Percentiles rank a stretch among this genome's conserved stretches.
phyloP scores from a whole-genome alignment of 2,113 vertebrate species.

The Heterotilapia buettikoferi region DNA sequence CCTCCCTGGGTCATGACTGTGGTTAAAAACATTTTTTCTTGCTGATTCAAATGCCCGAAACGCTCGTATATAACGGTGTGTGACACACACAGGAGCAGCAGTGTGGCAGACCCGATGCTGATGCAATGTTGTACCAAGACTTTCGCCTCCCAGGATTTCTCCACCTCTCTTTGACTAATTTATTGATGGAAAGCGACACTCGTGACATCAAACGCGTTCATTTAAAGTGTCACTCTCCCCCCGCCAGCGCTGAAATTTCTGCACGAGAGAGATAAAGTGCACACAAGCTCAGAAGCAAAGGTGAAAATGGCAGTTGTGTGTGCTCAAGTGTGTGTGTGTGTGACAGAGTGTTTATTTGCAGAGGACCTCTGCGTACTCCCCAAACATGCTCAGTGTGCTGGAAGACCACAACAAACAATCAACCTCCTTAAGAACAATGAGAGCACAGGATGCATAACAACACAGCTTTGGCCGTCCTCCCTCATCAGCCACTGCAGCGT shows the following conservation, averaged over 20 bases:
- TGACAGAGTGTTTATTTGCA: slow-evolving; percentile 36
- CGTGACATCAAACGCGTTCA: background rate
- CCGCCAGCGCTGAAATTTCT: slow-evolving; percentile 9
- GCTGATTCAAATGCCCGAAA: background rate
- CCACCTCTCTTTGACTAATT: background rate
- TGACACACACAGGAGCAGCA: background rate
- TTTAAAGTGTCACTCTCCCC: background rate
- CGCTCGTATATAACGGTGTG: background rate
- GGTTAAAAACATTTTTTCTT: background rate
- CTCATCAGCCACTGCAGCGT: background rate
- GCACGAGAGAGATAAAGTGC: slow-evolving; percentile 28
- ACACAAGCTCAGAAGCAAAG: slow-evolving; percentile 18
- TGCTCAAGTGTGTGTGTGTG: background rate
- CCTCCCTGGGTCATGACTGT: background rate
- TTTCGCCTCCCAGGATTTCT: background rate
- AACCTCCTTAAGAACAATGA: slow-evolving; percentile 26
- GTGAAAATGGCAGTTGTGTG: slow-evolving; percentile 21
- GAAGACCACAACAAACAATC: slow-evolving; percentile 46
- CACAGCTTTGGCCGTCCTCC: background rate
- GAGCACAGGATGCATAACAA: background rate
- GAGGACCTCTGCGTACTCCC: slow-evolving; percentile 46
- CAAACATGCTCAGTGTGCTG: slow-evolving; percentile 23
- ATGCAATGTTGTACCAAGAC: background rate
- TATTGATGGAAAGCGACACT: background rate
- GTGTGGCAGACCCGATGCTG: background rate